Evolutionary conservation across 2,113 vertebrate species (phyloP), one percentile per base, ranked within the genome.

Genomic region (Pituophis catenifer): DNA sequence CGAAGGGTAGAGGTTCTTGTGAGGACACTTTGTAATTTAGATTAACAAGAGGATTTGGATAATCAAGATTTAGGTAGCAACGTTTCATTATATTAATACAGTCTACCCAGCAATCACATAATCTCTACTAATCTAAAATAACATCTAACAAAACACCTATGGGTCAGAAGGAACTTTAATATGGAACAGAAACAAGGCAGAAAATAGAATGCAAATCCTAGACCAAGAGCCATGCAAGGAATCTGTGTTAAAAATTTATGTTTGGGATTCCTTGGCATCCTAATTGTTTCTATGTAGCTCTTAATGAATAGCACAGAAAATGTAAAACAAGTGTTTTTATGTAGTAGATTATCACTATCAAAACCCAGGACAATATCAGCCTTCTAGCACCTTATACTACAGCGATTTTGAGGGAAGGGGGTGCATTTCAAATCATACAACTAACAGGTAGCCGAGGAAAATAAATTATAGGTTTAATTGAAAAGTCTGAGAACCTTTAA

Each of bases 321-420:
- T 13, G 0, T 50, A 89, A 94, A 81, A 93, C 93, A 94, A 89
- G 23, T 81, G 86, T 57, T 96, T 96, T 85, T 87, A 97, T 89
- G 94, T 3, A 95, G 91, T 90, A 94, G 70, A 93, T 70, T 52
- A 8, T 48, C 88, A 86, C 3, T 23, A 87, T 57, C 12, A 58
- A 62, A 65, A 1, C 17, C 94, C 93, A 93, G 92, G 93, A 93
- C n/a, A 92, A n/a, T 93, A 89, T 89, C 33, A 91, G 86, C 88
- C 90, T 90, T 92, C 94, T 59, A 95, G 95, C 95, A 96, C 95
- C 91, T 59, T 33, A 93, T 95, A 95, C 91, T 9, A 86, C 88
- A 95, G 59, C 59, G 88, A 90, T 89, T 93, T 90, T 85, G 91
- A 89, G 96, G 23, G 23, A 50, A 26, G 1, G 3, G 92, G 52